These are phyloP conservation scores for Cataglyphis hispanica DNA, from an alignment of 1,140 invertebrate species.

Conservation along the genomic window DNA sequence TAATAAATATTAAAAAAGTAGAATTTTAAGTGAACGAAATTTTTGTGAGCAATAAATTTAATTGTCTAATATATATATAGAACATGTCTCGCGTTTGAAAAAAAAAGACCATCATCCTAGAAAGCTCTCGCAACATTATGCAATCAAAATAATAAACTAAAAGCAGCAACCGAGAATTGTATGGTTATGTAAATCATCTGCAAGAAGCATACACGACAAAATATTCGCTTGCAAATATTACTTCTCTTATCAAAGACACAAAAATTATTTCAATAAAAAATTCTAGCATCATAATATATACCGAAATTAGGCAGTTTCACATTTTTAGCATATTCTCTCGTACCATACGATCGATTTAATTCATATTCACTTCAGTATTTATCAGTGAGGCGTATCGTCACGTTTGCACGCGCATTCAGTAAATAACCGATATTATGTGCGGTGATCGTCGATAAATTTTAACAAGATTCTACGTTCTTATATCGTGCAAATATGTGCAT, in stretches of 20 bases:
- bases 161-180: neutral
- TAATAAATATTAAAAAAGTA: conserved; percentile 15
- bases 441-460: conserved; percentile 64
- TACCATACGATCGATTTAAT: conserved; percentile 20
- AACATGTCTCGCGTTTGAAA: neutral
- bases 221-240: neutral
- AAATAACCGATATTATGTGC: conserved; percentile 34
- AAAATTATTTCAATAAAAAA: neutral
- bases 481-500: conserved; percentile 5
- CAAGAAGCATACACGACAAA: neutral
- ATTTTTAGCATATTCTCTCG: neutral
- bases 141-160: conserved; percentile 4
- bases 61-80: neutral
- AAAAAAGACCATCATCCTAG: neutral
- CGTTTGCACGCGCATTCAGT: conserved; percentile 7
- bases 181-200: neutral
- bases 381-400: conserved; percentile 31
- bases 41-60: neutral
- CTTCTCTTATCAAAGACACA: neutral
- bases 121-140: neutral
- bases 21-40: neutral
- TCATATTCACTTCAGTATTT: conserved; percentile 40
- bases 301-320: neutral
- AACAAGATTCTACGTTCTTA: conserved; percentile 66
- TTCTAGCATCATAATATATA: neutral